A percentile compares a stretch with the other conserved stretches of the same genome.
Conservation (phyloP, 2,113 vertebrate species). For the Enhydra lutris region DNA sequence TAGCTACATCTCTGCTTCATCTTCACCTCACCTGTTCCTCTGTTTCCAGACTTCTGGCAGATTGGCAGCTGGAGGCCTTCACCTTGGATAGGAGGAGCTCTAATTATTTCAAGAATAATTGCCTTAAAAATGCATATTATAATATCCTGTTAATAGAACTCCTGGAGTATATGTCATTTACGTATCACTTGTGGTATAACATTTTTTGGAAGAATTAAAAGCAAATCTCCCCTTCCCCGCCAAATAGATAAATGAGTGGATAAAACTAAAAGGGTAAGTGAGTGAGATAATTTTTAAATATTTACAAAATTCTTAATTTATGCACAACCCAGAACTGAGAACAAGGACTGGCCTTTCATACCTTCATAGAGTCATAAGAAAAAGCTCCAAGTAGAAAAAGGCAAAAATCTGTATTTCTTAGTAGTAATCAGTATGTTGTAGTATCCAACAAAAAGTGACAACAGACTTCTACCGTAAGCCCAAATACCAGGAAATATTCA, state of each 20-base stretch:
- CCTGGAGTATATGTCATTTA: neutral
- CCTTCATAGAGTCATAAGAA: neutral
- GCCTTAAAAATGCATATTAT: neutral
- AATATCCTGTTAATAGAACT: slow-evolving; percentile 4
- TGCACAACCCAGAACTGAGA: neutral
- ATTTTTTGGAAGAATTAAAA: slow-evolving; percentile 28
- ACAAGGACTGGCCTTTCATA: neutral
- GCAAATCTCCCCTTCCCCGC: neutral
- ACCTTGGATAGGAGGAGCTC: neutral
- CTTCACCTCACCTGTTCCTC: neutral
- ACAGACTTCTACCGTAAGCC: neutral
- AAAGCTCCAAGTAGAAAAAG: neutral
- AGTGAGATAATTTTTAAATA: slow-evolving; percentile 23
- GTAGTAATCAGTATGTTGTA: neutral
- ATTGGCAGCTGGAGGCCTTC: slow-evolving; percentile 2
- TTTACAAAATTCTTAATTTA: slow-evolving; percentile 24
- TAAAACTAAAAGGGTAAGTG: neutral
- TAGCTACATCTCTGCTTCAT: neutral
- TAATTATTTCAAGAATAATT: slow-evolving; percentile 47
- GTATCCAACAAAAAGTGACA: neutral
- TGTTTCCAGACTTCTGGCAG: slow-evolving; percentile 10
- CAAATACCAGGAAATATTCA: slow-evolving; percentile 9
- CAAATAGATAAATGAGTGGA: neutral
- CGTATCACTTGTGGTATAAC: neutral
- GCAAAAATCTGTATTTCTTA: neutral